phyloP scores from a whole-genome alignment of 2,888 invertebrate genomes.

The Tachina fera region DNA sequence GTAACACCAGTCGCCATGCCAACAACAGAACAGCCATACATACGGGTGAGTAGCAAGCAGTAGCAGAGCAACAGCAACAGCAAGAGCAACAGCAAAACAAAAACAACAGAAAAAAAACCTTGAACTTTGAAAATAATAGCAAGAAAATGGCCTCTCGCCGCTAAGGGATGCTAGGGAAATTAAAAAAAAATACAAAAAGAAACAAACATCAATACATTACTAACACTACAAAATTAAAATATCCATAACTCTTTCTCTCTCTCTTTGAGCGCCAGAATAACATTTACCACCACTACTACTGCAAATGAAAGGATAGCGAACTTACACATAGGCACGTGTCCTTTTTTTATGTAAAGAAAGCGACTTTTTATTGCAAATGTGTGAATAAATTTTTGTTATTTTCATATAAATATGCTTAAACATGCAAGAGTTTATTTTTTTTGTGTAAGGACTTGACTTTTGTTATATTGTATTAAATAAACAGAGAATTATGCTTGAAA shows the following conservation, averaged over 20 bases:
- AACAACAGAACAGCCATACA: constrained; percentile 18
- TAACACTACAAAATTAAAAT: constrained; percentile 5
- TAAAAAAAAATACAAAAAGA: constrained; percentile 15
- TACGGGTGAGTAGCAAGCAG: not conserved
- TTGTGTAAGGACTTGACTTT: not conserved
- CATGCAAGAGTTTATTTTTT: not conserved
- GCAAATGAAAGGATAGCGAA: not conserved
- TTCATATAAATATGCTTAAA: not conserved
- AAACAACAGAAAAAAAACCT: constrained; percentile 58
- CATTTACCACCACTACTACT: not conserved
- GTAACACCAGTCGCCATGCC: constrained; percentile 30
- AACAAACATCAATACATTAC: constrained; percentile 39
- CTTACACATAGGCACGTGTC: not conserved
- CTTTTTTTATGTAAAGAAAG: no score
- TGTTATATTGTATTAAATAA: constrained; percentile 21
- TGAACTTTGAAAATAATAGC: constrained; percentile 66
- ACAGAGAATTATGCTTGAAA: constrained; percentile 32
- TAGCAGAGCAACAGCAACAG: constrained; percentile 7
- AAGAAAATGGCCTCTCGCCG: constrained; percentile 56
- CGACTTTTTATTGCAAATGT: not conserved
- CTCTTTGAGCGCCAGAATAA: not conserved
- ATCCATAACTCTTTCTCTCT: constrained; percentile 31
- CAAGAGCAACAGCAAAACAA: constrained; percentile 30
- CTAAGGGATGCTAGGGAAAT: constrained; percentile 55
- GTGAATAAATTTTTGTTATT: not conserved